Evolutionary conservation across 2,888 invertebrate species (phyloP), one percentile per base, ranked within the genome.

Genomic region (Drosophila ezoana): DNA sequence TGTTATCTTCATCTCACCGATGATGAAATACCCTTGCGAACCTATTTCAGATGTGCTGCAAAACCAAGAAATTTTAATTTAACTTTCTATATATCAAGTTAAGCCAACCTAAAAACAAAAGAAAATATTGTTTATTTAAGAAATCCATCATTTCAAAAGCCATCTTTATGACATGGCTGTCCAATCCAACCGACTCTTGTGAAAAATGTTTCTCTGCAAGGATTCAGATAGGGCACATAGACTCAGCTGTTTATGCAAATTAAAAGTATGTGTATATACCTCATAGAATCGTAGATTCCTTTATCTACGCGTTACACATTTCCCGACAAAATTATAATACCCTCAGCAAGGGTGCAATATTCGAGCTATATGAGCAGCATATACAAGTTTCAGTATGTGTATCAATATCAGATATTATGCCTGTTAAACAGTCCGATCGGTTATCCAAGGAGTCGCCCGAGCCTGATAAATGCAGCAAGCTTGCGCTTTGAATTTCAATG

Each of bases 401-500:
- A 56, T 38, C 58, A 16, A 20, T 47, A 13, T 70, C 41, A 69
- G 61, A 54, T 54, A 23, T 23, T 35, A 23, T 5, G 54, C 3
- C 44, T 54, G 54, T 44, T 43, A 54, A 44, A 5, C 59, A 59
- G 41, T 35, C 23, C 44, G 49, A 37, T 37, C 23, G 45, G 45
- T 28, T 40, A 9, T 53, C 45, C 53, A 60, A 61, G 63, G 69
- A 79, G 45, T 40, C 62, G 68, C 18, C 14, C 63, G 43, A 61
- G 79, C 70, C 83, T 84, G 85, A 90, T 89, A 86, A 84, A 90
- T 86, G 86, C 81, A 84, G 80, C 80, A 83, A 85, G 87, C 78
- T 90, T 89, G 90, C 81, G 90, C 89, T 56, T 90, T 81, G 90
- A 90, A 90, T 90, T 87, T 89, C 90, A 90, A 90, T 90, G 90